Evolutionary conservation across 2,888 invertebrate species (phyloP).

Genomic region (Agrypnus murinus): DNA sequence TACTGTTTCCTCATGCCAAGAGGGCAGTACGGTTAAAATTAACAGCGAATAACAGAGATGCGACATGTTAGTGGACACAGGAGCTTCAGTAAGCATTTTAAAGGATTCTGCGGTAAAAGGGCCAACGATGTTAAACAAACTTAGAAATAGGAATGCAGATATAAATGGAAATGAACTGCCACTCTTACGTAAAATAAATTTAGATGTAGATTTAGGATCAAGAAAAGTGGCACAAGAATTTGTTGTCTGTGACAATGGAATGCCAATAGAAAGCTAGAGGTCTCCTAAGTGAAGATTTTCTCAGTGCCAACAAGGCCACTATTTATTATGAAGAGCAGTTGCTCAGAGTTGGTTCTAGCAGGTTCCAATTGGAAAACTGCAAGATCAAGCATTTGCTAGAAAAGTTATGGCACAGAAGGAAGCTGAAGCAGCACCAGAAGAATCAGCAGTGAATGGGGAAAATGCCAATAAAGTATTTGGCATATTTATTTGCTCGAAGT

Average conservation of each 20-base stretch:
- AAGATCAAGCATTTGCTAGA: background rate
- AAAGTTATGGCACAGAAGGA: background rate
- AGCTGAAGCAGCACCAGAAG: too few relatives aligned
- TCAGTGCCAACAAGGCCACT: background rate
- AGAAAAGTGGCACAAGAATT: background rate
- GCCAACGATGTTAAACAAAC: background rate
- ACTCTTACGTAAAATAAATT: background rate
- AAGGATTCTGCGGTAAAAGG: background rate
- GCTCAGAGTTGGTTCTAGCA: background rate
- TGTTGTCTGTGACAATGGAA: too few relatives aligned
- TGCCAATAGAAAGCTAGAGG: too few relatives aligned
- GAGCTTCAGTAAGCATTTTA: background rate
- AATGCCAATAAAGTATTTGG: too few relatives aligned
- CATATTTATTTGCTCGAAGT: too few relatives aligned
- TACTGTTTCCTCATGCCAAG: too few relatives aligned
- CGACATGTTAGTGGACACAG: slow-evolving; percentile 1
- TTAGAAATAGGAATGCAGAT: background rate
- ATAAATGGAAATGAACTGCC: background rate
- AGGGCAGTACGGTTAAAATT: too few relatives aligned
- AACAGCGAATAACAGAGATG: background rate
- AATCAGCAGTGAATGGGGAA: too few relatives aligned
- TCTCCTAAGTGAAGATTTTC: too few relatives aligned
- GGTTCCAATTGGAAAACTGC: background rate
- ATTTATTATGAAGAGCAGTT: background rate
- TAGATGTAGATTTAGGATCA: background rate